Base-by-base conservation (phyloP, 2,113 vertebrate genomes). In the Prietella phreatophila region DNA sequence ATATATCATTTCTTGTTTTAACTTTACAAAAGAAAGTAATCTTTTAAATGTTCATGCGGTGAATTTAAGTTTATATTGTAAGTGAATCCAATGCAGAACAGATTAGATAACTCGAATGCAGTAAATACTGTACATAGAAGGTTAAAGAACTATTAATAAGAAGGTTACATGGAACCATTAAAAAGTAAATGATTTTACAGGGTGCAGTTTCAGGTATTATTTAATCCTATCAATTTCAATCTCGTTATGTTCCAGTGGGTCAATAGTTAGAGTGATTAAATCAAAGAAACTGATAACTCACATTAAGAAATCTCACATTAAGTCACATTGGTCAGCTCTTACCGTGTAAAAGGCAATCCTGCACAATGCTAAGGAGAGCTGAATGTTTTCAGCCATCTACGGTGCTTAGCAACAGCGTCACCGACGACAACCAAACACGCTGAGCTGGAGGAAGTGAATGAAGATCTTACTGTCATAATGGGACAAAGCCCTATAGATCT, bases 301-400 rank as follows among this genome's bases (percentile, higher is more conserved):
- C 53, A 60, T 9, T 20, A 39, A 82, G 1, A 36, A 67, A 50
- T 71, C 63, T 60, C 47, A 56, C 47, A 61, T 67, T 71, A 15
- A 50, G 55, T 81, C 11, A n/a, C 69, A 83, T 30, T 86, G 25
- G 42, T 75, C 78, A 65, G 36, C 80, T 60, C 84, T 97, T 97
- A 97, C 97, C 96, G 93, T 97, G 94, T 97, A 97, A 95, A 97
- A 94, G 94, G 96, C 97, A 95, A 96, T 96, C 96, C 96, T 96
- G 95, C 97, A 97, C 95, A 98, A 93, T 82, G 97, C 97, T 92
- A 95, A 94, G 92, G 96, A 96, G 93, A 98, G 94, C 96, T 96
- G 96, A 95, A 97, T 95, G 95, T 95, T 96, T 92, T 97, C 97
- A 95, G 97, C 97, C 96, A 97, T 96, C 94, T 85, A 85, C 30